phyloP scores from a whole-genome alignment of 2,888 invertebrate species.

The Norana najaformis region DNA sequence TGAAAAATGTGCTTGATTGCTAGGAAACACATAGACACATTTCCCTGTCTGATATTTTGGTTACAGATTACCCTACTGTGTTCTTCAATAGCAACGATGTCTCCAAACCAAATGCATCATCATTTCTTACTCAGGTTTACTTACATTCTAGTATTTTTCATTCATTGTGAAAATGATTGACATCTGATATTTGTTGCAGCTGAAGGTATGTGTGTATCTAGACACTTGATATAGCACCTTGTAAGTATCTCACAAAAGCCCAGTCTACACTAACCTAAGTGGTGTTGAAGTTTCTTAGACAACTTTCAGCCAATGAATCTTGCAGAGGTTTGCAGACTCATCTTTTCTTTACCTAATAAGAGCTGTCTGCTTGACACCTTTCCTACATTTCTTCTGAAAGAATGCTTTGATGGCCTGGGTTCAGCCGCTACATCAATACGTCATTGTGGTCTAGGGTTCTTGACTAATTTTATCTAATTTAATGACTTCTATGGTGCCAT shows the following conservation, averaged over 20 bases:
- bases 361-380: too few species aligned
- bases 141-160: not conserved
- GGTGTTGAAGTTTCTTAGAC: too few species aligned
- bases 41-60: not conserved
- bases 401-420: conserved; percentile 13
- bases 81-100: conserved; percentile 84
- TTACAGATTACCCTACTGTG: conserved; percentile 72
- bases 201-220: not conserved
- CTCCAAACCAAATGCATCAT: conserved; percentile 80
- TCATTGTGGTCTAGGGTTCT: too few species aligned
- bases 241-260: too few species aligned
- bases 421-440: not conserved
- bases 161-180: not conserved
- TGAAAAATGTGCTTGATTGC: too few species aligned
- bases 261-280: too few species aligned
- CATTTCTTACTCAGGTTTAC: conserved; percentile 61
- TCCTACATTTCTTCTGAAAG: not conserved
- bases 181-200: not conserved
- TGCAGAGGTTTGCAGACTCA: too few species aligned
- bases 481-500: too few species aligned
- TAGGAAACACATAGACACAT: not conserved
- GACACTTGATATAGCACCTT: too few species aligned
- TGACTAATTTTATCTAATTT: too few species aligned
- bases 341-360: too few species aligned
- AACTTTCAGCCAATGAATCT: too few species aligned